Base-by-base conservation (phyloP, 2,888 invertebrate species). In the Blomia tropicalis region DNA sequence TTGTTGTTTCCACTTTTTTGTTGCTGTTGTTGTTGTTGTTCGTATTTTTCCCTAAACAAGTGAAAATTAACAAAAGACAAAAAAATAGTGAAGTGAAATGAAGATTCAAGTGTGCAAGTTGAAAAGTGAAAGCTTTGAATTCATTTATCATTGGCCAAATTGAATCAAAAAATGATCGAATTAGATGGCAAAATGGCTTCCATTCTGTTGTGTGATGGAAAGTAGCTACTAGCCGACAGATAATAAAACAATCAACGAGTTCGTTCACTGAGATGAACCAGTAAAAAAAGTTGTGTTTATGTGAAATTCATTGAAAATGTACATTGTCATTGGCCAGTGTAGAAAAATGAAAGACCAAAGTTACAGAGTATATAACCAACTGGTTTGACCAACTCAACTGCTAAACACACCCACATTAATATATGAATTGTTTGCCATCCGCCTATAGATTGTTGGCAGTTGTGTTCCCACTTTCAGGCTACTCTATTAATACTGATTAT, bases 141-240 rank as follows among this genome's bases (percentile, higher is more conserved):
- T 47, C 51, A 47, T 47, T 47, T 47, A 47, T 47, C 51, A 47
- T 47, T 47, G 51, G 27, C 51, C 27, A 47, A 47, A 47, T 47
- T 47, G 51, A 47, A 47, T 47, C 51, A 47, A 47, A n/a, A n/a
- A 47, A 47, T 47, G 51, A 47, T 47, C 51, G 27, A 47, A 47
- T 47, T 47, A 47, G 51, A 47, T 11, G 51, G 11, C 51, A 7
- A 17, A 36, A 36, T 11, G 7, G 17, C 7, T 17, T 36, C 36
- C 7, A 36, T n/a, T n/a, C n/a, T n/a, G n/a, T n/a, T n/a, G n/a
- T n/a, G n/a, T n/a, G n/a, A n/a, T n/a, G n/a, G n/a, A n/a, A n/a
- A n/a, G n/a, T n/a, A n/a, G n/a, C n/a, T n/a, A n/a, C n/a, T n/a
- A n/a, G n/a, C n/a, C n/a, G n/a, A 47, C 7, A n/a, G 51, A 47